Conservation (phyloP, 2,888 invertebrate species). For the Sinodicranocentrus sp. region DNA sequence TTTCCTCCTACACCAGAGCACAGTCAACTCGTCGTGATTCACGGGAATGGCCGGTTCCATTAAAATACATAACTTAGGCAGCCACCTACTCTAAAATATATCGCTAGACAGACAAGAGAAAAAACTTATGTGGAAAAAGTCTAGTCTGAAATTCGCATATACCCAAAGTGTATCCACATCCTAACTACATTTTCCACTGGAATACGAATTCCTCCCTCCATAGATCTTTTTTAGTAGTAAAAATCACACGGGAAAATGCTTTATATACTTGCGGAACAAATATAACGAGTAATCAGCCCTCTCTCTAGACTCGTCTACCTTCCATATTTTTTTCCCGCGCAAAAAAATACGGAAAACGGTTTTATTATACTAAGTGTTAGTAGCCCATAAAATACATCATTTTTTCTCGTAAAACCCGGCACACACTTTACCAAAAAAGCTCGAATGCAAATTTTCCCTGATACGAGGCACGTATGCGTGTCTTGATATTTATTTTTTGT, state of each 20-base stretch:
- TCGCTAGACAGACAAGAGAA: too few relatives aligned
- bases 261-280: background rate
- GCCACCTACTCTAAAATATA: too few relatives aligned
- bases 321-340: background rate
- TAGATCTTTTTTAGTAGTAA: slow-evolving; percentile 18
- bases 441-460: background rate
- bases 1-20: slow-evolving; percentile 3
- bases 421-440: background rate
- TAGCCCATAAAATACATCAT: slow-evolving; percentile 61
- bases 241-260: background rate
- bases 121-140: too few relatives aligned
- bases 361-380: slow-evolving; percentile 63
- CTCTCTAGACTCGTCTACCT: too few relatives aligned
- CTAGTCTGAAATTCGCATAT: too few relatives aligned
- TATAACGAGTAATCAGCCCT: too few relatives aligned
- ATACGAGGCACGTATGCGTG: too few relatives aligned
- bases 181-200: slow-evolving; percentile 2
- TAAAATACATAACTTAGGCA: slow-evolving; percentile 48
- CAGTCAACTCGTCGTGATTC: slow-evolving; percentile 61
- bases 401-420: slow-evolving; percentile 37
- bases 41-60: slow-evolving; percentile 54
- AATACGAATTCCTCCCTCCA: background rate
- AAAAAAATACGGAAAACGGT: slow-evolving; percentile 41
- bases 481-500: too few relatives aligned
- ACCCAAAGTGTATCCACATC: background rate